phyloP scores from a whole-genome alignment of 2,113 vertebrate species.

The Tautogolabrus adspersus region DNA sequence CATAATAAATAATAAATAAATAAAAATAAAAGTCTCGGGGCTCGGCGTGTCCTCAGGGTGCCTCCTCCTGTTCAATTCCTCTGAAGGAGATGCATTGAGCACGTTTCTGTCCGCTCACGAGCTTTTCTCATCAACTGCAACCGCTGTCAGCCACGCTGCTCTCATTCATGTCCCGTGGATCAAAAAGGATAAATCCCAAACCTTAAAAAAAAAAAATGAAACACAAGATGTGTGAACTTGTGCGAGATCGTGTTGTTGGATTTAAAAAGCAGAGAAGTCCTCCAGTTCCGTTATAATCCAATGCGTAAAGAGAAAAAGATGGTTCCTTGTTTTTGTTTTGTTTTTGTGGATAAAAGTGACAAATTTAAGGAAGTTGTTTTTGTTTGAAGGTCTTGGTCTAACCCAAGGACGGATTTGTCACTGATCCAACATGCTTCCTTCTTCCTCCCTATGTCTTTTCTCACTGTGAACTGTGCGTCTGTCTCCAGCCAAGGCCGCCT shows the following conservation, averaged over 20 bases:
- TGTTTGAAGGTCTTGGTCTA: slow-evolving; percentile 67
- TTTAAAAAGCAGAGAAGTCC: slow-evolving; percentile 36
- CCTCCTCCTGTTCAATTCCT: slow-evolving; percentile 68
- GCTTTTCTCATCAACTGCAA: slow-evolving; percentile 74
- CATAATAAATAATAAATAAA: slow-evolving; percentile 81
- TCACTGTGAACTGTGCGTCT: slow-evolving; percentile 81
- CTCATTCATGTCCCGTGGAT: slow-evolving; percentile 71
- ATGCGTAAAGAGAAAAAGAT: slow-evolving; percentile 40
- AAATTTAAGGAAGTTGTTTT: slow-evolving; percentile 33
- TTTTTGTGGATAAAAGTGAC: slow-evolving; percentile 37
- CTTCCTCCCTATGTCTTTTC: slow-evolving; percentile 75
- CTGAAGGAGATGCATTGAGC: slow-evolving; percentile 77
- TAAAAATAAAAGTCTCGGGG: slow-evolving; percentile 58
- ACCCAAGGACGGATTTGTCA: slow-evolving; percentile 71
- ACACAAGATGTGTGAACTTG: neutral
- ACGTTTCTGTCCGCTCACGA: slow-evolving; percentile 66
- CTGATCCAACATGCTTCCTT: slow-evolving; percentile 77
- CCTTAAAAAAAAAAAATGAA: slow-evolving; percentile 12
- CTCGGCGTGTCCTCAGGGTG: slow-evolving; percentile 75
- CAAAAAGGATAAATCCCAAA: slow-evolving; percentile 63
- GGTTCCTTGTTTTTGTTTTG: slow-evolving; percentile 29
- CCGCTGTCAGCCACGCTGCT: slow-evolving; percentile 69
- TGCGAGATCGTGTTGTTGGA: neutral
- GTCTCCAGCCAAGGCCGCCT: slow-evolving; percentile 85
- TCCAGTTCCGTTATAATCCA: slow-evolving; percentile 76